Conservation (phyloP, 1,140 invertebrate genomes). For the Drosophila busckii region DNA sequence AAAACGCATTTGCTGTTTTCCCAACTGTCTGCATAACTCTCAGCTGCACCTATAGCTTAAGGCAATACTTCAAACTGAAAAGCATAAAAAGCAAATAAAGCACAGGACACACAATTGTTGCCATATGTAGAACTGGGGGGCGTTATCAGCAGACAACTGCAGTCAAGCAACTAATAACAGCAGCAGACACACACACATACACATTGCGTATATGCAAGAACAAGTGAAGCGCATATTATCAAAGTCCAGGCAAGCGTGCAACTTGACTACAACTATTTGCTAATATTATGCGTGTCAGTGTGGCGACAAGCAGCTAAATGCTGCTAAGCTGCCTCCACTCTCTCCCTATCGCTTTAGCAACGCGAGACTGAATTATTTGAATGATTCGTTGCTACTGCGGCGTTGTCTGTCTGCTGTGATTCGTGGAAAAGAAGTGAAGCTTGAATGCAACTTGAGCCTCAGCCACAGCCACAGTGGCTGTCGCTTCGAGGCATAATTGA, state of each 20-base stretch:
- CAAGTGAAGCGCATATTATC: conserved; percentile 64
- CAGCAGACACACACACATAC: not conserved
- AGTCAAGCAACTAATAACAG: conserved; percentile 21
- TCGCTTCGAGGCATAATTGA: too few relatives aligned
- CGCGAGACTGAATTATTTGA: conserved; percentile 25
- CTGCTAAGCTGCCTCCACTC: not conserved
- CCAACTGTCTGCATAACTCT: conserved; percentile 4
- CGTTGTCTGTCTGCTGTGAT: conserved; percentile 35
- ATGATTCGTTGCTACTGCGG: conserved; percentile 20
- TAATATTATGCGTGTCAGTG: conserved; percentile 52
- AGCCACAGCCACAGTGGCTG: too few relatives aligned
- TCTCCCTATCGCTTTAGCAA: not conserved
- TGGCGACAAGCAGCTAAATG: conserved; percentile 36
- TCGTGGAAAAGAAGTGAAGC: conserved; percentile 51
- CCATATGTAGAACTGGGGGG: too few relatives aligned
- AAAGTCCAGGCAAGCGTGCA: conserved; percentile 56
- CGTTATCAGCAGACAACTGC: conserved; percentile 1
- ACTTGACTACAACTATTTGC: conserved; percentile 29
- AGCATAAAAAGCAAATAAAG: conserved; percentile 5
- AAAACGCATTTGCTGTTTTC: conserved; percentile 45
- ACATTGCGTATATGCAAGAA: conserved; percentile 65
- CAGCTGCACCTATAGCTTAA: conserved; percentile 17
- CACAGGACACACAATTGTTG: too few relatives aligned
- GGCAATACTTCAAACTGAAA: conserved; percentile 11
- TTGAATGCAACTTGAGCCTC: too few relatives aligned